phyloP scores from a whole-genome alignment of 2,113 vertebrate species.

The Tupaia tana region DNA sequence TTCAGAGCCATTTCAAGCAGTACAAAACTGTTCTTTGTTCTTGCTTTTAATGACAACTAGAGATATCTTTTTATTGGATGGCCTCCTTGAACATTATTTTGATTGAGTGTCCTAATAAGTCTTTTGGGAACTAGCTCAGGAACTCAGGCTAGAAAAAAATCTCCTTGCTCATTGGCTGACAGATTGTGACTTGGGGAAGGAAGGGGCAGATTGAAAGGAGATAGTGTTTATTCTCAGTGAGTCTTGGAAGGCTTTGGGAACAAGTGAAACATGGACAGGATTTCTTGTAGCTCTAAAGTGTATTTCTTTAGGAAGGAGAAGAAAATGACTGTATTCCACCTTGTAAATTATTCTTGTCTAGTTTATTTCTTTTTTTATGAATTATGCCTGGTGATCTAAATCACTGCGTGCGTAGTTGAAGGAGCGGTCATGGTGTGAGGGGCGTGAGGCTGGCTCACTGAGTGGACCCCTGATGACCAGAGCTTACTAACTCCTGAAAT shows the following conservation, averaged over 20 bases:
- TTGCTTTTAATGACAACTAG: slow-evolving; percentile 48
- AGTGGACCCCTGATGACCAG: background rate
- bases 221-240: slow-evolving; percentile 19
- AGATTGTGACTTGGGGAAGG: background rate
- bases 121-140: slow-evolving; percentile 38
- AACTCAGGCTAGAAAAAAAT: slow-evolving; percentile 8
- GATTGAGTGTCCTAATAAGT: slow-evolving; percentile 48
- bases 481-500: slow-evolving; percentile 35
- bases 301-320: slow-evolving; percentile 12
- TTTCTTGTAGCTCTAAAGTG: background rate
- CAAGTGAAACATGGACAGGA: background rate
- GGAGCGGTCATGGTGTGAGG: background rate
- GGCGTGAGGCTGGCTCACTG: background rate
- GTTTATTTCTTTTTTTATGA: background rate
- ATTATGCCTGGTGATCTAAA: background rate
- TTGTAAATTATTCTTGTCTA: background rate
- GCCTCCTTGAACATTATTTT: slow-evolving; percentile 65
- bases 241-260: slow-evolving; percentile 21
- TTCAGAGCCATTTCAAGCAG: slow-evolving; percentile 10
- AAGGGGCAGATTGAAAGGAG: background rate
- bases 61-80: slow-evolving; percentile 69
- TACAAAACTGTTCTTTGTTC: slow-evolving; percentile 61
- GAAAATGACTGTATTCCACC: background rate
- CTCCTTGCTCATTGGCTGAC: background rate
- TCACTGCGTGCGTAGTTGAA: background rate